Conservation (phyloP, 2,888 invertebrate species). For the Alsophila aescularia region DNA sequence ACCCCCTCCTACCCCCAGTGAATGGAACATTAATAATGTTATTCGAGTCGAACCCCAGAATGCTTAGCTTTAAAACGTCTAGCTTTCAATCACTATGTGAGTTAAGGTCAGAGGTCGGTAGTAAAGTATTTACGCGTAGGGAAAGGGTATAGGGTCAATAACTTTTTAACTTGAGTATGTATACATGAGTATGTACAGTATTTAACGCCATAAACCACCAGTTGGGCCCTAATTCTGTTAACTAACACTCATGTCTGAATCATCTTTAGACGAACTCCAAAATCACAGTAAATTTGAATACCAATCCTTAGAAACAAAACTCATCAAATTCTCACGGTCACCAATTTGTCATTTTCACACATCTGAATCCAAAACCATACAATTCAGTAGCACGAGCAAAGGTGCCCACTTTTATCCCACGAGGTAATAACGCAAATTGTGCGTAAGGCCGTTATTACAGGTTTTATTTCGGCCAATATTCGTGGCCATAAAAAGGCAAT, state of each 20-base stretch:
- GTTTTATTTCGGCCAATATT: constrained; percentile 38
- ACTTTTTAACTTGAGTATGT: constrained; percentile 8
- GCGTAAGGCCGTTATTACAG: constrained; percentile 33
- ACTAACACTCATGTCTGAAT: too few relatives aligned
- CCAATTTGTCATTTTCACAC: constrained; percentile 11
- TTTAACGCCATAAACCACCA: too few relatives aligned
- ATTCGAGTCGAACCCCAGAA: constrained; percentile 5
- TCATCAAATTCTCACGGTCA: background rate
- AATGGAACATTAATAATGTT: constrained; percentile 19
- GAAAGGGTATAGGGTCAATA: background rate
- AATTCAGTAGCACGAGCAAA: constrained; percentile 11
- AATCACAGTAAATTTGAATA: too few relatives aligned
- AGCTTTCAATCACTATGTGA: constrained; percentile 19
- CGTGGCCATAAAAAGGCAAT: constrained; percentile 54
- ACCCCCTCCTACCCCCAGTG: background rate
- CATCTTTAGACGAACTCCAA: too few relatives aligned
- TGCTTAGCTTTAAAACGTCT: constrained; percentile 18
- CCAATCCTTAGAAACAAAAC: too few relatives aligned
- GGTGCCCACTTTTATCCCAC: constrained; percentile 24
- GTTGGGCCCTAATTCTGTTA: too few relatives aligned
- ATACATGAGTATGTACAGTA: background rate
- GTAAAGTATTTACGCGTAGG: constrained; percentile 20
- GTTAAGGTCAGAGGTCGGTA: constrained; percentile 7
- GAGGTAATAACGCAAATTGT: constrained; percentile 39
- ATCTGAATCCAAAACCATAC: constrained; percentile 4